These are phyloP conservation scores for Rhinogobio ventralis DNA, from an alignment of 2,797 vertebrate species.

Conservation along the genomic window DNA sequence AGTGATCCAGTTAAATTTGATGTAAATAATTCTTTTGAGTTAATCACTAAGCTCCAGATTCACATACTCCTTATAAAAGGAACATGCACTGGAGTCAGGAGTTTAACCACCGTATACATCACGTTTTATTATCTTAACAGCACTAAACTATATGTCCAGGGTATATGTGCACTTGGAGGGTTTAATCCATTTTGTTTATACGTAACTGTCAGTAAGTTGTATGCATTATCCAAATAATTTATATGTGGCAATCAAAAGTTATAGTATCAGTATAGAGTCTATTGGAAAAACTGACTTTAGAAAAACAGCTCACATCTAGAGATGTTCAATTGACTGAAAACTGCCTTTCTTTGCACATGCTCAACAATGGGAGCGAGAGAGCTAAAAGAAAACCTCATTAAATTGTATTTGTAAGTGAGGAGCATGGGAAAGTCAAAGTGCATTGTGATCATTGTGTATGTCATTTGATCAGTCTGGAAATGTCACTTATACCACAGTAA, in stretches of 20 bases:
- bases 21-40: background rate
- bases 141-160: background rate
- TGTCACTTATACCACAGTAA: constrained; percentile 9
- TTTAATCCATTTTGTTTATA: background rate
- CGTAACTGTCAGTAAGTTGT: background rate
- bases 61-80: background rate
- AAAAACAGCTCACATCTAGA: background rate
- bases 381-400: background rate
- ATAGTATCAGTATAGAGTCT: background rate
- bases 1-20: background rate
- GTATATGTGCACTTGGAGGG: background rate
- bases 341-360: background rate
- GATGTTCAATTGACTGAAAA: background rate
- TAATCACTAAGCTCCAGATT: background rate
- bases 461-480: constrained; percentile 24
- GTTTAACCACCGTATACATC: background rate
- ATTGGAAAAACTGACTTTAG: background rate
- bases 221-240: background rate
- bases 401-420: constrained; percentile 31
- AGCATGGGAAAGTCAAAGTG: constrained; percentile 32
- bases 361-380: constrained; percentile 8
- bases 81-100: background rate
- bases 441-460: constrained; percentile 15
- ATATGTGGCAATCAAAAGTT: background rate
- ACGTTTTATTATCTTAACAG: background rate